A percentile compares a stretch with the other conserved stretches of the same genome.
Conservation (phyloP, 2,888 invertebrate species). For the Calameuta filiformis region DNA sequence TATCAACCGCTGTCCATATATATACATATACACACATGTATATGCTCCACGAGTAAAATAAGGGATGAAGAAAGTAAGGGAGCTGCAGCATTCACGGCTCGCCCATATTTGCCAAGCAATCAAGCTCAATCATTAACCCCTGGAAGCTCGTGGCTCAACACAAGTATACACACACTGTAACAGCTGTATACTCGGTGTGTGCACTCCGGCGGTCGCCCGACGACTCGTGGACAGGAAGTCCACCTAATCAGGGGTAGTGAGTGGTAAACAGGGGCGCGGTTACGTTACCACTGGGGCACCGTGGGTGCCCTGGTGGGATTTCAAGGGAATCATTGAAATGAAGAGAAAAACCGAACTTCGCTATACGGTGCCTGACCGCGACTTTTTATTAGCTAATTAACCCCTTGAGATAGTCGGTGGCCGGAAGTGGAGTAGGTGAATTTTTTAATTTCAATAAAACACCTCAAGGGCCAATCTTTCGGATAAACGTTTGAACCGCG, state of each 20-base stretch:
- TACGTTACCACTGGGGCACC: constrained; percentile 38
- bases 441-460: not conserved
- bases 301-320: constrained; percentile 44
- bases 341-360: constrained; percentile 13
- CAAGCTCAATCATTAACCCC: constrained; percentile 65
- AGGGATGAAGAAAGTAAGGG: constrained; percentile 24
- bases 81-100: constrained; percentile 45
- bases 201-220: constrained; percentile 16
- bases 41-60: constrained; percentile 2
- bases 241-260: constrained; percentile 66
- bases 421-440: not conserved
- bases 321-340: constrained; percentile 37
- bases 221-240: constrained; percentile 63
- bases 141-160: constrained; percentile 33
- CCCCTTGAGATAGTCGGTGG: not conserved
- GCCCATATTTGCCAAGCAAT: constrained; percentile 65
- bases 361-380: not conserved
- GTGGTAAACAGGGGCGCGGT: constrained; percentile 66
- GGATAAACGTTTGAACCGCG: not conserved
- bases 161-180: constrained; percentile 16
- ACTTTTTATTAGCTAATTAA: not conserved
- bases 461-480: not conserved
- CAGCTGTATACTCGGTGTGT: not conserved
- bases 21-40: not conserved
- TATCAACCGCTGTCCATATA: not conserved